These are phyloP conservation scores for Leptopterna dolabrata DNA, from an alignment of 2,888 invertebrate genomes.

Conservation along the genomic window DNA sequence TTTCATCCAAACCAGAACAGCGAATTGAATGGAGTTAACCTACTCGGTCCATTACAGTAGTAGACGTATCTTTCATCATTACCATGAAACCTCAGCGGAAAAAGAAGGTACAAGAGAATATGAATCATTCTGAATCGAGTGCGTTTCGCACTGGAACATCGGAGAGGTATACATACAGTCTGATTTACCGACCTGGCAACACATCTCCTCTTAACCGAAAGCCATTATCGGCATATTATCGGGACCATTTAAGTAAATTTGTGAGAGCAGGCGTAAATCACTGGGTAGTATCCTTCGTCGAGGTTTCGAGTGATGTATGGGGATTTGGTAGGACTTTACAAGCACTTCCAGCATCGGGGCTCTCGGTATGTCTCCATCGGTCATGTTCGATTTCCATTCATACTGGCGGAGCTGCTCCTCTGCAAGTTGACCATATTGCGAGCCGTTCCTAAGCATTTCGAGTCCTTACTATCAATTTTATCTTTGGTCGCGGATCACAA, in stretches of 20 bases:
- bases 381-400: slow-evolving; percentile 3
- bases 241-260: slow-evolving; percentile 39
- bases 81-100: background rate
- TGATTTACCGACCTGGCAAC: background rate
- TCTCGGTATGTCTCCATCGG: background rate
- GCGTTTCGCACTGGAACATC: background rate
- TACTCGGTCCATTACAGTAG: background rate
- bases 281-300: background rate
- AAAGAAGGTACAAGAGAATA: background rate
- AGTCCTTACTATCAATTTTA: too few relatives aligned
- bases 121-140: background rate
- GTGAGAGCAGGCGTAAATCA: slow-evolving; percentile 36
- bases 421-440: too few relatives aligned
- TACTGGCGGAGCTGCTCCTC: background rate
- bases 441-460: too few relatives aligned
- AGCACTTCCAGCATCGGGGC: background rate
- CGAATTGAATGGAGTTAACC: background rate
- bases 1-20: background rate
- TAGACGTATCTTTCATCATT: slow-evolving; percentile 33
- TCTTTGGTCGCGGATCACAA: too few relatives aligned
- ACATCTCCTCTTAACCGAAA: background rate
- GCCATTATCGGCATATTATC: slow-evolving; percentile 35
- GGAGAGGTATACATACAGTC: background rate
- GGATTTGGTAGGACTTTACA: slow-evolving; percentile 6
- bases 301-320: background rate